phyloP scores from a whole-genome alignment of 2,113 vertebrate species.

The Daubentonia madagascariensis region DNA sequence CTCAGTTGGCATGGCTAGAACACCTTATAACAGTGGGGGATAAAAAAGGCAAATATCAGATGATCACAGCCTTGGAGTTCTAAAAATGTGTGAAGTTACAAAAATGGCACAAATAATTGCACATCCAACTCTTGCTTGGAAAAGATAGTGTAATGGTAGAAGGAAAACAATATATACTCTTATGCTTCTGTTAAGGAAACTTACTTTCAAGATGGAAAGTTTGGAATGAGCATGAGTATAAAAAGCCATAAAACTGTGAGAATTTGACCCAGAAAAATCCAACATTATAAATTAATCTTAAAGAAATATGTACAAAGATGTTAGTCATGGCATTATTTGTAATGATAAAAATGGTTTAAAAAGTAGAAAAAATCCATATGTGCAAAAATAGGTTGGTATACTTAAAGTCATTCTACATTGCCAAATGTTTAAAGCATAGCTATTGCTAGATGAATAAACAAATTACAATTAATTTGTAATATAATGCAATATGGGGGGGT shows the following conservation, averaged over 20 bases:
- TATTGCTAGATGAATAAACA: neutral
- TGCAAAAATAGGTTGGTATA: neutral
- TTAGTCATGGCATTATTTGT: neutral
- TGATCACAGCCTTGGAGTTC: neutral
- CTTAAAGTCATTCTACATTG: neutral
- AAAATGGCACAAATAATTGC: neutral
- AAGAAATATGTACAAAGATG: neutral
- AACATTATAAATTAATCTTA: neutral
- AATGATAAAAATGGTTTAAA: neutral
- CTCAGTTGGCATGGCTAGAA: neutral
- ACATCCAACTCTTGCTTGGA: neutral
- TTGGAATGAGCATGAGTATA: neutral
- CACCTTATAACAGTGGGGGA: neutral
- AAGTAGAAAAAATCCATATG: neutral
- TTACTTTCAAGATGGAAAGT: neutral
- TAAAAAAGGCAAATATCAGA: neutral
- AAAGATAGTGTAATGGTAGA: neutral
- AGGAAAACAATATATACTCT: neutral
- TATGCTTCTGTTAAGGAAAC: neutral
- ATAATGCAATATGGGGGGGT: fast-evolving
- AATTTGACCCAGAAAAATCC: neutral
- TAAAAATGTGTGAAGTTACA: neutral
- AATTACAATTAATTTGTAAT: neutral
- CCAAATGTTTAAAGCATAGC: neutral
- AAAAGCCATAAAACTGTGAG: neutral